Conservation (phyloP, 2,888 invertebrate species). For the Temnothorax unifasciatus region DNA sequence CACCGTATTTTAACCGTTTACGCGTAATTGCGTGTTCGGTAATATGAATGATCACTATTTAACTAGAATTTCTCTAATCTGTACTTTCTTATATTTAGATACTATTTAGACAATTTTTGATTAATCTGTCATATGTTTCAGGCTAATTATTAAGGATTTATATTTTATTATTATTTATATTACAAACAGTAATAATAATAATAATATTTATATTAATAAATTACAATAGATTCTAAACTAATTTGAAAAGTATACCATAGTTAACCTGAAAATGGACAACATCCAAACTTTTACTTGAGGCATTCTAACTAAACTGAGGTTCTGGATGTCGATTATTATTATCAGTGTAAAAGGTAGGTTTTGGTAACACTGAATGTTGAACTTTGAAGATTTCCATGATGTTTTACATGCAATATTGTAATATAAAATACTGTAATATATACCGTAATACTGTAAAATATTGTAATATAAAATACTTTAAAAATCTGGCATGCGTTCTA, state of each 20-base stretch:
- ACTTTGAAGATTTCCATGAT: neutral
- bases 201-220: neutral
- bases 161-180: neutral
- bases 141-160: neutral
- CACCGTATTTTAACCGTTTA: slow-evolving; percentile 70
- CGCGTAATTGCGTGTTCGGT: slow-evolving; percentile 33
- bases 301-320: slow-evolving; percentile 27
- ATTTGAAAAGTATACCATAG: neutral
- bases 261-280: neutral
- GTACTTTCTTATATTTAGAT: neutral
- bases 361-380: neutral
- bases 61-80: slow-evolving; percentile 8
- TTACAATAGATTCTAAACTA: neutral
- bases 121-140: neutral
- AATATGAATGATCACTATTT: slow-evolving; percentile 69
- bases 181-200: neutral
- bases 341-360: neutral
- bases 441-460: neutral
- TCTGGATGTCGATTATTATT: neutral
- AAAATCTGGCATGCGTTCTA: neutral
- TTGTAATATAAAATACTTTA: neutral
- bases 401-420: neutral
- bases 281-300: neutral
- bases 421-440: neutral
- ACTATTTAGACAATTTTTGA: neutral